phyloP scores from a whole-genome alignment of 2,888 invertebrate genomes.

The Flexamia atlantica region DNA sequence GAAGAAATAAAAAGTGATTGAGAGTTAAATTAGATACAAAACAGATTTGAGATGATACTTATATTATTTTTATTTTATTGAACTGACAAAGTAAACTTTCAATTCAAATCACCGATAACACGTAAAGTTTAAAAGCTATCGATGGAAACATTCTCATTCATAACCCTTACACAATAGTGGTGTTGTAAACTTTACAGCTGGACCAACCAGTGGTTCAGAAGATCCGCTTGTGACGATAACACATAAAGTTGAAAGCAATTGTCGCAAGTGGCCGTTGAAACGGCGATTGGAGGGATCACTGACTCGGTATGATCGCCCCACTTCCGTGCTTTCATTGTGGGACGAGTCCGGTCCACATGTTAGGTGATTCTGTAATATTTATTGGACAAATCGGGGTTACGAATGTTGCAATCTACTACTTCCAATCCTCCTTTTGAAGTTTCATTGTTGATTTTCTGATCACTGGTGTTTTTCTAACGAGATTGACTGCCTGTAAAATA shows the following conservation, averaged over 20 bases:
- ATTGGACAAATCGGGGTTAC: neutral
- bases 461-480: neutral
- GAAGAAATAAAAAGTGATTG: too few relatives aligned
- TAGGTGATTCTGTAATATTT: neutral
- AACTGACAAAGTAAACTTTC: neutral
- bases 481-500: neutral
- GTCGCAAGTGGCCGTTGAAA: conserved; percentile 30
- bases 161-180: neutral
- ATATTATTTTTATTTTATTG: neutral
- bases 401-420: neutral
- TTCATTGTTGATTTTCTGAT: neutral
- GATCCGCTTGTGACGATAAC: conserved; percentile 2
- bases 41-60: too few relatives aligned
- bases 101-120: neutral
- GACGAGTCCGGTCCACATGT: neutral
- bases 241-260: conserved; percentile 38
- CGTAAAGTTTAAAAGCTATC: neutral
- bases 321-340: conserved; percentile 10
- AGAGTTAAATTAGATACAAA: too few relatives aligned
- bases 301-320: neutral
- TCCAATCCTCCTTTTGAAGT: neutral
- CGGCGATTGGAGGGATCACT: conserved; percentile 2
- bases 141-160: neutral
- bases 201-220: conserved; percentile 1
- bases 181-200: neutral